Percentiles rank a stretch among this genome's conserved stretches.
Conservation (phyloP, 2,888 invertebrate genomes). For the Ephialtes manifestator region DNA sequence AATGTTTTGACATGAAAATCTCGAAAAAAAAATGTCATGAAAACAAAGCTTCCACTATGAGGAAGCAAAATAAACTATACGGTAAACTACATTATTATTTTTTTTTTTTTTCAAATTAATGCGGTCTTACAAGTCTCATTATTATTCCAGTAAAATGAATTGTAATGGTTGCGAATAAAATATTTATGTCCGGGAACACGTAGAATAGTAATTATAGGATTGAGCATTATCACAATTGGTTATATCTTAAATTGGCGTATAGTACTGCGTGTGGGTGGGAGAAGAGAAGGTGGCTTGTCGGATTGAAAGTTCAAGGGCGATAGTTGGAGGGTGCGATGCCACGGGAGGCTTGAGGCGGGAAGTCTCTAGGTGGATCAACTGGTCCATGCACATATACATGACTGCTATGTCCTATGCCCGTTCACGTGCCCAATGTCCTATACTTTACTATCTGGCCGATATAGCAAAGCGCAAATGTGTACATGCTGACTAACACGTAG, state of each 20-base stretch:
- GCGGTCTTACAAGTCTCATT: neutral
- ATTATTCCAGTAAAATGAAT: neutral
- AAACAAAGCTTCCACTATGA: too few species aligned
- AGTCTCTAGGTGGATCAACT: conserved; percentile 66
- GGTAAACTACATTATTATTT: too few species aligned
- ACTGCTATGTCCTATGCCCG: conserved; percentile 13
- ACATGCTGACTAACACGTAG: conserved; percentile 25
- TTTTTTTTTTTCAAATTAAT: too few species aligned
- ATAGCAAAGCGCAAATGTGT: neutral
- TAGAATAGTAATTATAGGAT: neutral
- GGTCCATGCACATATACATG: conserved; percentile 61
- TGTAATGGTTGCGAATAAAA: neutral
- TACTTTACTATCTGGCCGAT: neutral
- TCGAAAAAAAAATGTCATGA: too few species aligned
- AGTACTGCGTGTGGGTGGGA: conserved; percentile 11
- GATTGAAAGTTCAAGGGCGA: conserved; percentile 69
- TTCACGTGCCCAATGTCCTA: conserved; percentile 39
- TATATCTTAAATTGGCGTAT: conserved; percentile 6
- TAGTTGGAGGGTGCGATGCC: conserved; percentile 62
- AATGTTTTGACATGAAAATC: too few species aligned
- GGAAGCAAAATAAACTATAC: too few species aligned
- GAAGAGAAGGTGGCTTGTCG: conserved; percentile 21
- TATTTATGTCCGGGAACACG: neutral
- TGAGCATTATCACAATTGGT: conserved; percentile 24
- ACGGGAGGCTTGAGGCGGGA: conserved; percentile 41